Conservation (phyloP, 2,888 invertebrate genomes). For the Drosophila subsilvestris region DNA sequence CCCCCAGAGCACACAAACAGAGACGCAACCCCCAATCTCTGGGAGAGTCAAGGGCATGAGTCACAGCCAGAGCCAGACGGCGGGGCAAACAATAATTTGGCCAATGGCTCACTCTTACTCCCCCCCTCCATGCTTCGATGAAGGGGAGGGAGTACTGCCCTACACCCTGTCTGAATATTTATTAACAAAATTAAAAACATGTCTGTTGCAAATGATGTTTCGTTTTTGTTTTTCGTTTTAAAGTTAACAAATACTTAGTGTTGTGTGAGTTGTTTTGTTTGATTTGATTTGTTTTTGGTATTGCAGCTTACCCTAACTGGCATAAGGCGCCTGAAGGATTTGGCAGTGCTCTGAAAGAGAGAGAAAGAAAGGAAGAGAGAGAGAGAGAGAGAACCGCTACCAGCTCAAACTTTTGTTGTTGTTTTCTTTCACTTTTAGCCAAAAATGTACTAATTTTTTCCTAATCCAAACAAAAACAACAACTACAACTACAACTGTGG, state of each 20-base stretch:
- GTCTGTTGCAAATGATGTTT: constrained; percentile 22
- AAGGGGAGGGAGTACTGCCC: not conserved
- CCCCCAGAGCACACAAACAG: constrained; percentile 38
- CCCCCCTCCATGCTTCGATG: not conserved
- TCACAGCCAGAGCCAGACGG: constrained; percentile 70
- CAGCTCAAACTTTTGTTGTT: constrained; percentile 67
- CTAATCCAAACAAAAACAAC: constrained; percentile 26
- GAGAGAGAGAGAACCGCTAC: constrained; percentile 61
- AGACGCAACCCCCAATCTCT: constrained; percentile 37
- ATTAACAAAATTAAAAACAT: constrained; percentile 63
- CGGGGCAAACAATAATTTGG: constrained; percentile 74
- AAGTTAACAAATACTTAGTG: constrained; percentile 24
- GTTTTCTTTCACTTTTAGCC: constrained; percentile 46
- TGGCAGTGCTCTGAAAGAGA: constrained; percentile 80
- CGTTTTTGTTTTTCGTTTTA: constrained; percentile 25
- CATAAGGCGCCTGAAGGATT: constrained; percentile 81
- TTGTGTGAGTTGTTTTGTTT: constrained; percentile 35
- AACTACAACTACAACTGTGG: constrained; percentile 21
- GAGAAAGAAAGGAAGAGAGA: constrained; percentile 54
- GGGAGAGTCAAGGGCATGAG: constrained; percentile 66
- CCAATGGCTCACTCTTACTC: constrained; percentile 46
- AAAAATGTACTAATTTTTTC: constrained; percentile 34
- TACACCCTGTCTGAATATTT: constrained; percentile 32
- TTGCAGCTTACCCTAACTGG: constrained; percentile 83
- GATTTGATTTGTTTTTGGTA: constrained; percentile 17